Evolutionary conservation across 2,888 invertebrate genomes (phyloP).

Genomic region (Augochlorella aurata): DNA sequence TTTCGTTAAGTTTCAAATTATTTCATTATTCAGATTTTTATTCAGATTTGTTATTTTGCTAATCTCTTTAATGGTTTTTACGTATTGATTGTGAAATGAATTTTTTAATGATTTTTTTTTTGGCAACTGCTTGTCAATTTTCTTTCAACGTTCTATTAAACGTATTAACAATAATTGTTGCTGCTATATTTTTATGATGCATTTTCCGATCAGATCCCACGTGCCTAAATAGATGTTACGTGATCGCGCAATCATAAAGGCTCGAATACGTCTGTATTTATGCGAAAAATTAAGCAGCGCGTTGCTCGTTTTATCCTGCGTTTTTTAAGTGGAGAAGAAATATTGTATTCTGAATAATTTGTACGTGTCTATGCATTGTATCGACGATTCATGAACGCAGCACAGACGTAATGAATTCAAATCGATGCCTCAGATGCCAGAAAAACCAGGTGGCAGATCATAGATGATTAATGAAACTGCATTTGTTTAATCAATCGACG

Average conservation of each 20-base stretch:
- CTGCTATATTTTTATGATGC: background rate
- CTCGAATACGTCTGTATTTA: slow-evolving; percentile 10
- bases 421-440: background rate
- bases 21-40: background rate
- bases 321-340: slow-evolving; percentile 8
- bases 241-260: slow-evolving; percentile 25
- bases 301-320: slow-evolving; percentile 1
- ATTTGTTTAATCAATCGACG: background rate
- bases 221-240: background rate
- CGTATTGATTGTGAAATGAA: background rate
- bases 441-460: slow-evolving; percentile 6
- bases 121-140: too few species aligned
- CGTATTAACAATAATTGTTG: too few species aligned
- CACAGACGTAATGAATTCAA: slow-evolving; percentile 35
- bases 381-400: slow-evolving; percentile 34
- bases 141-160: too few species aligned
- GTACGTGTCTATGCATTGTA: slow-evolving; percentile 54
- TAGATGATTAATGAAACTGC: background rate
- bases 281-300: slow-evolving; percentile 27
- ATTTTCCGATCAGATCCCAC: background rate
- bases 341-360: slow-evolving; percentile 40
- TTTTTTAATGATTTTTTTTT: background rate
- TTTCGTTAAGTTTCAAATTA: background rate
- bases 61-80: background rate
- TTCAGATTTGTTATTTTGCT: background rate